Evolutionary conservation across 2,113 vertebrate genomes (phyloP), one percentile per base, ranked within the genome.

Genomic region (Spea multiplicata): DNA sequence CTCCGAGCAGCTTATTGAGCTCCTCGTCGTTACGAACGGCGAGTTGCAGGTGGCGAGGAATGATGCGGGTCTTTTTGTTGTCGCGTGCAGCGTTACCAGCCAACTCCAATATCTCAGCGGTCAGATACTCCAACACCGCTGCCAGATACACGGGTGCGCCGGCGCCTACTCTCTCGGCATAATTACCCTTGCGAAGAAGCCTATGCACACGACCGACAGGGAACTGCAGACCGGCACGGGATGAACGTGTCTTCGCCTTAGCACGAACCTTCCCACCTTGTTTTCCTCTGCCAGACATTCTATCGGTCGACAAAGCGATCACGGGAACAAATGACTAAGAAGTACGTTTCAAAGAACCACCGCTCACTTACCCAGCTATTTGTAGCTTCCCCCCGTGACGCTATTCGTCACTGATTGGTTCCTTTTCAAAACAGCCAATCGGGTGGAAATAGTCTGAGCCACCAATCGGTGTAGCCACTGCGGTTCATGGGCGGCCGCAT

Each of bases 11-110:
- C 75, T 97, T 96, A 91, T 96, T 95, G 62, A 98, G 86, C 88
- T 98, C 95, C 80, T 97, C 95, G 85, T 97, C 96, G 87, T 98
- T 97, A 49, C 96, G 94, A 3, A 97, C 91, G 0, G 96, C 96
- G 46, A 99, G 89, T 81, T 96, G 96, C 3, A 99, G 86, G 78
- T 98, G 96, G 0, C 94, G 94, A 0, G 97, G 95, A 12, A 94
- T 97, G 85, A 98, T 96, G 0, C 94, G 93, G 64, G 92, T 94
- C 88, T 97, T 97, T 88, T 97, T 96, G 90, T 97, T 95, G 86
- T 97, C 95, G 6, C 95, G 91, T 0, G 96, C 96, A 8, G 92
- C 92, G 71, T 93, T 93, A 0, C 92, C 92, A 3, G 92, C 91
- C 85, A 93, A 72, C 84, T 93, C 92, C 78, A 93, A 88, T 66